A percentile compares a stretch with the other conserved stretches of the same genome.
Conservation (phyloP, 2,797 vertebrate genomes). For the Spondyliosoma cantharus region DNA sequence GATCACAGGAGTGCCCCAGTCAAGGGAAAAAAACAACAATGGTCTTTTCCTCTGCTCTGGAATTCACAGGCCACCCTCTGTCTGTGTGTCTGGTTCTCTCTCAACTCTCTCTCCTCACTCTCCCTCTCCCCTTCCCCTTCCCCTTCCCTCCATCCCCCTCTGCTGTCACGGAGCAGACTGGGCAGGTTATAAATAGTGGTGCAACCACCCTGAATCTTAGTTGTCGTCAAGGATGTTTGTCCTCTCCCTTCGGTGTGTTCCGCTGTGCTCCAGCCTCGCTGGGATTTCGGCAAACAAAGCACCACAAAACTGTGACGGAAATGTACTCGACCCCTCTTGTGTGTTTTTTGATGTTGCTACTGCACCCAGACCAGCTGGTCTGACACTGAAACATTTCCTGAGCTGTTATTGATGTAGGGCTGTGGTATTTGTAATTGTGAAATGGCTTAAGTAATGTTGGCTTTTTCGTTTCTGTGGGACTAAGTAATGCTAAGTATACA, state of each 20-base stretch:
- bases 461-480: slow-evolving; percentile 5
- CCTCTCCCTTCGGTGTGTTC: slow-evolving; percentile 64
- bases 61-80: slow-evolving; percentile 73
- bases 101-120: slow-evolving; percentile 9
- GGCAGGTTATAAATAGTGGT: slow-evolving; percentile 83
- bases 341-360: slow-evolving; percentile 34
- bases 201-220: slow-evolving; percentile 79
- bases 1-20: slow-evolving; percentile 64
- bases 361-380: slow-evolving; percentile 39
- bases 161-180: slow-evolving; percentile 75
- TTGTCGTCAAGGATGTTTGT: slow-evolving; percentile 78
- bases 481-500: slow-evolving; percentile 1
- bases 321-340: slow-evolving; percentile 48
- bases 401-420: slow-evolving; percentile 20
- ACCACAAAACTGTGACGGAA: slow-evolving; percentile 56
- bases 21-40: slow-evolving; percentile 64
- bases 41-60: slow-evolving; percentile 73
- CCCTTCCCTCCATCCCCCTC: slow-evolving; percentile 61
- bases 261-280: slow-evolving; percentile 43
- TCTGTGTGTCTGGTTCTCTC: slow-evolving; percentile 50
- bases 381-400: slow-evolving; percentile 55
- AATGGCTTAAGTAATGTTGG: slow-evolving; percentile 7
- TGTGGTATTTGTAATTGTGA: slow-evolving; percentile 33
- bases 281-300: slow-evolving; percentile 64
- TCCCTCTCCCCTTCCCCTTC: slow-evolving; percentile 21